phyloP scores from a whole-genome alignment of 53 echinoderm and acorn worm genomes.

The Echinarachnius parma region DNA sequence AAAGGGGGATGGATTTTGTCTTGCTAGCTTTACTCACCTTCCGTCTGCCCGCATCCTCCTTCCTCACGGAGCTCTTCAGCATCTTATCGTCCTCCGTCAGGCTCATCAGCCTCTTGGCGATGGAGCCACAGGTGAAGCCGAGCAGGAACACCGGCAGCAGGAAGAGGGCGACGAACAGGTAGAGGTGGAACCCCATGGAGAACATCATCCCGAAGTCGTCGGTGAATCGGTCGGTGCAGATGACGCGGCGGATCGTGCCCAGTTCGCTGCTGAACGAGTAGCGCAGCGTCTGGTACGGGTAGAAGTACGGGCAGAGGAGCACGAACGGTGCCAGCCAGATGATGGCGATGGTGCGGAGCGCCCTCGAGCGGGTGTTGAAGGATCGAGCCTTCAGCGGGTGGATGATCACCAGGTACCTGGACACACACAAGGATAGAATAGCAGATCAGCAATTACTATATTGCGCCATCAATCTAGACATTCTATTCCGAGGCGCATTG shows the following conservation, averaged over 20 bases:
- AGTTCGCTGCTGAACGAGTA: conserved; percentile 64
- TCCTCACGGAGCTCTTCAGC: conserved; percentile 80
- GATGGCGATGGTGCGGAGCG: conserved; percentile 61
- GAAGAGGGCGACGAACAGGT: conserved; percentile 65
- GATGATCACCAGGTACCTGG: conserved; percentile 87
- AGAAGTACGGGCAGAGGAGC: conserved; percentile 77
- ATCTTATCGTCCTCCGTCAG: conserved; percentile 82
- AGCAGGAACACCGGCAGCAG: conserved; percentile 63
- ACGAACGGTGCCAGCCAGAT: conserved; percentile 76
- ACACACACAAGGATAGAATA: background rate
- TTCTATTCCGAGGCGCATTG: too few relatives aligned
- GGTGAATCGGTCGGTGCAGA: conserved; percentile 59
- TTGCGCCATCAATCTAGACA: too few relatives aligned
- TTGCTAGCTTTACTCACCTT: too few relatives aligned
- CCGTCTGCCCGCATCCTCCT: conserved; percentile 79
- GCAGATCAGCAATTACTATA: too few relatives aligned
- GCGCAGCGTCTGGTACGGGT: conserved; percentile 51
- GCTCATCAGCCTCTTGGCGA: conserved; percentile 71
- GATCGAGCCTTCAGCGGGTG: conserved; percentile 80
- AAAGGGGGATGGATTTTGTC: too few relatives aligned
- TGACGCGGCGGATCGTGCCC: conserved; percentile 60
- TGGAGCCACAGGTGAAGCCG: conserved; percentile 79
- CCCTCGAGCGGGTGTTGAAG: conserved; percentile 89
- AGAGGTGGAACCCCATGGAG: conserved; percentile 43
- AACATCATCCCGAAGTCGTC: conserved; percentile 5